Base-by-base conservation (phyloP, 2,797 vertebrate species). In the Aselliscus stoliczkanus region DNA sequence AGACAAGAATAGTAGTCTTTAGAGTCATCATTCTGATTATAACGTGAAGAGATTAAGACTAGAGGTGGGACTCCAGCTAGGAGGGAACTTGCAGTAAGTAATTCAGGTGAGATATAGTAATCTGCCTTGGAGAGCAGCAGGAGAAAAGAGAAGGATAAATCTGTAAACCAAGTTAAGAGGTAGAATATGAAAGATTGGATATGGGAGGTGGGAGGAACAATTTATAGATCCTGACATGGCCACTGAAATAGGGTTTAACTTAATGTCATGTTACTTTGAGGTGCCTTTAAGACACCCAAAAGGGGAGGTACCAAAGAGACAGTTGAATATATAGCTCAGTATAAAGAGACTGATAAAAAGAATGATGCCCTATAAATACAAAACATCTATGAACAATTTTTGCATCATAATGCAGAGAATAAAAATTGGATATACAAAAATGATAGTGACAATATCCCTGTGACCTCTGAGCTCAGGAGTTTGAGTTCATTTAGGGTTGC, bases 1-100 rank as follows among this genome's bases (percentile, higher is more conserved):
- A 73, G 34, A 21, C 20, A 77, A 34, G 56, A 27, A 73, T 18
- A 73, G 56, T 5, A 13, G 2, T 39, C 34, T 88, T 87, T 60
- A 80, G 70, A 93, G 69, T 85, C 54, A 93, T 72, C 47, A 87
- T 42, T 84, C 44, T 93, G 23, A 67, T 94, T 64, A 88, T 13
- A 65, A 8, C 13, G 56, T 13, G n/a, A 90, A 90, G 62, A 80
- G 25, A 37, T 31, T 64, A 54, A 64, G 60, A 54, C 18, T 62
- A 87, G n/a, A 81, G 42, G 20, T 4, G 39, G 73, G n/a, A 88
- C 76, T 58, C 27, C 81, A 85, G 27, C 64, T 37, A 65, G 34
- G 64, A 73, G 23, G 20, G 14, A 75, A 18, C 29, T 27, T 21
- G 4, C 25, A 73, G 67, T 67, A 47, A 47, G n/a, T n/a, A 88